A percentile compares a stretch with the other conserved stretches of the same genome.
These are phyloP conservation scores for Chironomus riparius DNA, from an alignment of 2,888 invertebrate genomes.

Conservation along the genomic window DNA sequence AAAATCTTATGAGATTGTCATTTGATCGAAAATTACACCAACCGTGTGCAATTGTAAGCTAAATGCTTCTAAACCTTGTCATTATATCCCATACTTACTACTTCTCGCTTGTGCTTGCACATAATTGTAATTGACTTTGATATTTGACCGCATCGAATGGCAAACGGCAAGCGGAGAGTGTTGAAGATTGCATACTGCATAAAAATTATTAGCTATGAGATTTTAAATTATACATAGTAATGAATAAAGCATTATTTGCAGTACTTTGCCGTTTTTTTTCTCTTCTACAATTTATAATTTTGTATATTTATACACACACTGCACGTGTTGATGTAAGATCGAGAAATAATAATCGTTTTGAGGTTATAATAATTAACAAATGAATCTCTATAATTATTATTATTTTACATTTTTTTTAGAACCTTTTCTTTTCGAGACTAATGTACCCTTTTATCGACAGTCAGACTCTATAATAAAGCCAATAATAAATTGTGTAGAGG, in stretches of 20 bases:
- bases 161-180: background rate
- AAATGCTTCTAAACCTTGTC: background rate
- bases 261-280: background rate
- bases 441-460: background rate
- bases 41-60: background rate
- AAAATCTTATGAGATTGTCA: background rate
- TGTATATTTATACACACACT: background rate
- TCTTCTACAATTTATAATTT: too few relatives aligned
- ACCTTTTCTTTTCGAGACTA: background rate
- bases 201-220: background rate
- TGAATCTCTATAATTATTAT: background rate
- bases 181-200: background rate
- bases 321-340: background rate
- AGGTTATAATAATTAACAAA: background rate
- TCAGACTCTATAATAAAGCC: background rate
- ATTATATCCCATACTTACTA: background rate
- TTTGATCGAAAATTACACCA: too few relatives aligned
- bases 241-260: background rate
- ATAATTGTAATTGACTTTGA: slow-evolving; percentile 24
- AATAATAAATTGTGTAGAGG: background rate
- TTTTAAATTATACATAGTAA: background rate
- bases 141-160: slow-evolving; percentile 25
- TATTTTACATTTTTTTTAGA: background rate
- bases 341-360: background rate
- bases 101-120: background rate